Evolutionary conservation across 2,113 vertebrate species (phyloP).

Genomic region (Corythaeola cristata): DNA sequence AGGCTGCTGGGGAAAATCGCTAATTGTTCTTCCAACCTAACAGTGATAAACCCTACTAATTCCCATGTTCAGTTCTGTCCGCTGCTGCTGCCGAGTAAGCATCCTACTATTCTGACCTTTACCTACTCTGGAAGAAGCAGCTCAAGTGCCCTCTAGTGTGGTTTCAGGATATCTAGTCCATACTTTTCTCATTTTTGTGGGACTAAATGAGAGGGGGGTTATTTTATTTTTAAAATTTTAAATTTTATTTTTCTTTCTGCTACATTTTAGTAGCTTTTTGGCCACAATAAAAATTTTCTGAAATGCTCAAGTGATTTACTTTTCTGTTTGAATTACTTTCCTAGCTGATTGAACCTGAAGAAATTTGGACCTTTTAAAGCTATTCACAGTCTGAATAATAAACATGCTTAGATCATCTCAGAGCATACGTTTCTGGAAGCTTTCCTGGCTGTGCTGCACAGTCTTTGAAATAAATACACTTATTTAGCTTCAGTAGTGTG

Average conservation of each 20-base stretch:
- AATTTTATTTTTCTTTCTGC: not conserved
- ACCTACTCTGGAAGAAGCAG: not conserved
- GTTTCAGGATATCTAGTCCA: not conserved
- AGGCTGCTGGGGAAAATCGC: not conserved
- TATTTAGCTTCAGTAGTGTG: not conserved
- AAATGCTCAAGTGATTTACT: not conserved
- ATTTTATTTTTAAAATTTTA: too few species aligned
- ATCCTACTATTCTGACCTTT: not conserved
- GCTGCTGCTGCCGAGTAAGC: not conserved
- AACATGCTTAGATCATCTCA: not conserved
- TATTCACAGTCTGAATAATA: not conserved
- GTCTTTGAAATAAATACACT: not conserved
- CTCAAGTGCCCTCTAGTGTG: conserved; percentile 69
- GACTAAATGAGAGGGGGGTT: not conserved
- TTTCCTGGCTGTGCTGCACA: not conserved
- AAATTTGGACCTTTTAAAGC: conserved; percentile 9
- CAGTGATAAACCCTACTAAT: not conserved
- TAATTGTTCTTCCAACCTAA: not conserved
- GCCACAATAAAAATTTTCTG: not conserved
- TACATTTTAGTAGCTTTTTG: not conserved
- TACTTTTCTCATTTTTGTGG: not conserved
- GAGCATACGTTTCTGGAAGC: conserved; percentile 15
- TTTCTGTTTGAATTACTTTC: not conserved
- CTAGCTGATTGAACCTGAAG: not conserved
- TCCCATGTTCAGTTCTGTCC: not conserved